Percentiles rank a stretch among this genome's conserved stretches.
Evolutionary conservation across 2,797 vertebrate genomes (phyloP).

Genomic region (Leuciscus waleckii): DNA sequence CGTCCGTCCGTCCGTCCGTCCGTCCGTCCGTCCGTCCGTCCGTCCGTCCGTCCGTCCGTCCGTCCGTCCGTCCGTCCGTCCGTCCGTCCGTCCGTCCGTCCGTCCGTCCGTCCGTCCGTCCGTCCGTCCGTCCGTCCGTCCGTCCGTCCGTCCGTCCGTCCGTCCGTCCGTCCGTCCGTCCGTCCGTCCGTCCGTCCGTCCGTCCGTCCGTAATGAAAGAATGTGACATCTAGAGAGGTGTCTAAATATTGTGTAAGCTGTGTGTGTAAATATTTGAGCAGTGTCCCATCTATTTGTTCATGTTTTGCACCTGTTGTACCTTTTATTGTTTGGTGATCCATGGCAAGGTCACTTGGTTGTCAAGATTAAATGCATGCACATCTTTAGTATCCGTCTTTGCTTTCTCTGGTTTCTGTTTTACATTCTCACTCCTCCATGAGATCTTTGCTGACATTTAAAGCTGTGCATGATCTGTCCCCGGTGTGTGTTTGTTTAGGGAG

Average conservation of each 20-base stretch:
- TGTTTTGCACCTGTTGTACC: constrained; percentile 28
- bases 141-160: neutral
- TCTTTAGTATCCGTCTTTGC: neutral
- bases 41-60: neutral
- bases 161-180: neutral
- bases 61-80: neutral
- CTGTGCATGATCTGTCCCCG: constrained; percentile 15
- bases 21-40: neutral
- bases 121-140: neutral
- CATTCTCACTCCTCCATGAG: neutral
- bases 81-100: neutral
- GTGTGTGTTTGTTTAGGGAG: constrained; percentile 31
- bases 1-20: neutral
- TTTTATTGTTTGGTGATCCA: constrained; percentile 7
- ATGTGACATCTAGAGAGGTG: neutral
- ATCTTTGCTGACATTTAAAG: constrained; percentile 36
- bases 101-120: neutral
- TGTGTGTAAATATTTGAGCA: constrained; percentile 55
- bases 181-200: neutral
- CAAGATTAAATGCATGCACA: constrained; percentile 2
- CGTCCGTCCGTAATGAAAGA: neutral
- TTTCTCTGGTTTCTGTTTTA: constrained; percentile 16
- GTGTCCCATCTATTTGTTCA: constrained; percentile 29
- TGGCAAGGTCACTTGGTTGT: constrained; percentile 22
- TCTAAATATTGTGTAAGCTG: neutral